Percentiles rank a stretch among this genome's conserved stretches.
Evolutionary conservation across 2,888 invertebrate genomes (phyloP).

Genomic region (Podotricha telesiphe): DNA sequence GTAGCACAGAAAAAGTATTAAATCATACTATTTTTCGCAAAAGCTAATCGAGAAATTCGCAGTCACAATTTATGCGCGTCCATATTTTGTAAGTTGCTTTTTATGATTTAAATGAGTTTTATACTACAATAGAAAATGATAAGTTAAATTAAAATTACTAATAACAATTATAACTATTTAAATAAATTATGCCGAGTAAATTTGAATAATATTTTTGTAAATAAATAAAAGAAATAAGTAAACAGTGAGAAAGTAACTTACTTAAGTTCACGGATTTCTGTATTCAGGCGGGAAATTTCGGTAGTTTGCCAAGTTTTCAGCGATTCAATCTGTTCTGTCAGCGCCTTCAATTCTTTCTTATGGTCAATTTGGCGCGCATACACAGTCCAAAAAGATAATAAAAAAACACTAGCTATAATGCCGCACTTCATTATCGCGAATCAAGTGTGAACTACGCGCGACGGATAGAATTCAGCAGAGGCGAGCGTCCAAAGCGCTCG

Average conservation of each 20-base stretch:
- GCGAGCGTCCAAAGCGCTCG: slow-evolving; percentile 50
- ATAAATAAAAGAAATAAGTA: background rate
- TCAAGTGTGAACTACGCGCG: slow-evolving; percentile 36
- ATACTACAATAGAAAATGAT: background rate
- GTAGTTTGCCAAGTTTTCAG: slow-evolving; percentile 59
- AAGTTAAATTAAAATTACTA: background rate
- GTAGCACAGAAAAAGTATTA: background rate
- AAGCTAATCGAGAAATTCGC: slow-evolving; percentile 8
- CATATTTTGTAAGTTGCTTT: background rate
- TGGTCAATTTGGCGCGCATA: slow-evolving; percentile 54
- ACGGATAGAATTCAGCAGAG: slow-evolving; percentile 25
- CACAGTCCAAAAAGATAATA: slow-evolving; percentile 54
- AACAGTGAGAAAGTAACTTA: slow-evolving; percentile 54
- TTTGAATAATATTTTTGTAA: background rate
- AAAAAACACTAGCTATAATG: slow-evolving; percentile 52
- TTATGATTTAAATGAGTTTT: background rate
- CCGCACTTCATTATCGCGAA: slow-evolving; percentile 63
- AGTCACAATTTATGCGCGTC: background rate
- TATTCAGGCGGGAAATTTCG: slow-evolving; percentile 60
- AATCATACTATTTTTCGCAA: slow-evolving; percentile 7
- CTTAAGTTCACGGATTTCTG: slow-evolving; percentile 68
- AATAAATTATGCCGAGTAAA: too few species aligned
- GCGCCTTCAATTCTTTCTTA: slow-evolving; percentile 55
- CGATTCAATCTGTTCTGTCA: slow-evolving; percentile 62
- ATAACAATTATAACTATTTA: background rate